Evolutionary conservation across 2,113 vertebrate species (phyloP), one percentile per base, ranked within the genome.

Genomic region (Cynopterus brachyotis): DNA sequence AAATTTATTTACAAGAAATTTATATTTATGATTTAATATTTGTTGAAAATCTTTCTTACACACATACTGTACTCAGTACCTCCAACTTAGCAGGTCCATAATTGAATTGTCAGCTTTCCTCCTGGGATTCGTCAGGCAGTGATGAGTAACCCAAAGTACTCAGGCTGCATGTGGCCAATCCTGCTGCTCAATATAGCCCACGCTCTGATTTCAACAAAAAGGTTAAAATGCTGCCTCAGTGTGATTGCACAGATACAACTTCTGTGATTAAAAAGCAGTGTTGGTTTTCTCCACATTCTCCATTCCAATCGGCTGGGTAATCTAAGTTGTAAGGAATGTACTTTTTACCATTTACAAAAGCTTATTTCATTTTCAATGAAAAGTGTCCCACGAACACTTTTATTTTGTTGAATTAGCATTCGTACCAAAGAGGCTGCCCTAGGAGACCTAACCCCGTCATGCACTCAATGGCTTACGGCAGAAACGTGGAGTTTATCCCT

Each of bases 1-100:
- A 96, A 91, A 35, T 6, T 47, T 16, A 45, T 67, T n/a, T 66
- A 10, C 83, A 91, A 95, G 26, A 8, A 95, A 80, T 79, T 80
- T 40, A 69, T 50, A 69, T 73, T 67, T 86, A 50, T 87, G 73
- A 75, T 24, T 78, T 73, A 30, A 26, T 50, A 76, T 88, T 70
- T 50, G 11, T 50, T 35, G 64, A 47, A 37, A 24, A 62, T 53
- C 19, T 26, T 57, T 19, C 62, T 83, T 40, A 37, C 3, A 9
- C 40, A 40, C 2, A 55, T 45, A 8, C 72, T 53, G 7, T 1
- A 12, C 79, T 20, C 47, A 73, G 30, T 19, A 28, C 5, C 1
- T 57, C n/a, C 47, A 42, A 9, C 24, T 55, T 16, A 40, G 32
- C 12, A 66, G 59, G 13, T 57, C 30, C 6, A 0, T 11, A 17